phyloP scores from a whole-genome alignment of 2,797 vertebrate species.

The Diceros bicornis region DNA sequence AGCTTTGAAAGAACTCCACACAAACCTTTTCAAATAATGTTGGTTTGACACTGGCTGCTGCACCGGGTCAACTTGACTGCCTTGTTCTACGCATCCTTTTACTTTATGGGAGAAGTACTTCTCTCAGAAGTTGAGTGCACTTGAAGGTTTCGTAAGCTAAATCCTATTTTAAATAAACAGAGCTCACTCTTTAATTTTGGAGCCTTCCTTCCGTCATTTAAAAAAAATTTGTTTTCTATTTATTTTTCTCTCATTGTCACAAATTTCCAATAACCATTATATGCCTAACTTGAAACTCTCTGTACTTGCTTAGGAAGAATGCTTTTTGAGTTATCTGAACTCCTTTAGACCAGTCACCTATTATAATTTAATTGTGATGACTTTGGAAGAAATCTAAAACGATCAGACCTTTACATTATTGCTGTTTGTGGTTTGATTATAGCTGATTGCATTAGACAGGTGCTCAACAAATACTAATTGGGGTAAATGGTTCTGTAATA shows the following conservation, averaged over 20 bases:
- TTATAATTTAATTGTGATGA: background rate
- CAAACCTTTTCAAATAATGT: background rate
- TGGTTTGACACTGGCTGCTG: background rate
- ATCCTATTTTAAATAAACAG: conserved; percentile 52
- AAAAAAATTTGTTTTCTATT: background rate
- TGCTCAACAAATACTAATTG: background rate
- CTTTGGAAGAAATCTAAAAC: background rate
- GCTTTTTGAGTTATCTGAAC: background rate
- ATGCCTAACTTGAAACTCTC: background rate
- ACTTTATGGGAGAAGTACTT: conserved; percentile 5
- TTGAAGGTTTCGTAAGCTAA: conserved; percentile 7
- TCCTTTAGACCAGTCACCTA: background rate
- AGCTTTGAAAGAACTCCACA: background rate
- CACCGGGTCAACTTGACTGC: background rate
- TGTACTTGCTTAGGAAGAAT: conserved; percentile 37
- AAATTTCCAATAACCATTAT: conserved; percentile 12
- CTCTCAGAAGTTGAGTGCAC: conserved; percentile 41
- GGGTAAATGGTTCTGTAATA: background rate
- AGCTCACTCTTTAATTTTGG: conserved; percentile 9
- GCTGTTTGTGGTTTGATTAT: background rate
- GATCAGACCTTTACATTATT: background rate
- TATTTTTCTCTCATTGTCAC: conserved; percentile 4
- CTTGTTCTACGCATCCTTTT: background rate
- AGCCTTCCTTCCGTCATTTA: background rate
- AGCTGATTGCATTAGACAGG: background rate